Conservation (phyloP, 2,113 vertebrate genomes). For the Paramormyrops kingsleyae region DNA sequence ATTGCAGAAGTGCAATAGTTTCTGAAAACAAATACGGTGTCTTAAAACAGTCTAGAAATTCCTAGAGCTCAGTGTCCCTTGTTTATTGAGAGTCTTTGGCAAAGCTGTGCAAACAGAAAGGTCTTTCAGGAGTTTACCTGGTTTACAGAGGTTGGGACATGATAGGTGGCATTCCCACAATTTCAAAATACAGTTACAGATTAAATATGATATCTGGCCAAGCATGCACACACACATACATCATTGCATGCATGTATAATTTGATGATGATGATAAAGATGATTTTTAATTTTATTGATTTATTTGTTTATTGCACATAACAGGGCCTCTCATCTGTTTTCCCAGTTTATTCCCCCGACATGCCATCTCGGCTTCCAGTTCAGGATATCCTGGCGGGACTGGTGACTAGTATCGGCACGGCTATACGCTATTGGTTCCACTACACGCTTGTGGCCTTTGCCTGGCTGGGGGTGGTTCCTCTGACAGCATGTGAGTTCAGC, state of each 20-base stretch:
- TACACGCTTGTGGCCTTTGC: slow-evolving; percentile 99
- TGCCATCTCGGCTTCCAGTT: slow-evolving; percentile 96
- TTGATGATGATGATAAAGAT: neutral
- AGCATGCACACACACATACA: neutral
- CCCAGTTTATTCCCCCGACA: slow-evolving; percentile 98
- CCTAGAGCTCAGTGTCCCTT: neutral
- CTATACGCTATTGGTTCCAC: slow-evolving; percentile 99
- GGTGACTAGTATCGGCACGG: slow-evolving; percentile 96
- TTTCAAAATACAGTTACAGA: neutral
- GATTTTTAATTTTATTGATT: neutral
- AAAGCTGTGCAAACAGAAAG: neutral
- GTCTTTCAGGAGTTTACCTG: neutral
- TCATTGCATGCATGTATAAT: neutral
- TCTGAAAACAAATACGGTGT: neutral
- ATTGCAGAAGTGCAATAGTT: neutral
- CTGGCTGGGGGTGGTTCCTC: slow-evolving; percentile 97
- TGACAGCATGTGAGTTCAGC: slow-evolving; percentile 92
- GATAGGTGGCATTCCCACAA: neutral
- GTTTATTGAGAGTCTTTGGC: neutral
- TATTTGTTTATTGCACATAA: neutral
- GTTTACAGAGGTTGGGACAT: neutral
- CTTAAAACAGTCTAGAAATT: neutral
- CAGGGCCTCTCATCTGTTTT: neutral
- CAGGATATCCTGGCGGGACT: slow-evolving; percentile 98
- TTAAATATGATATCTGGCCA: neutral